phyloP scores from a whole-genome alignment of 2,888 invertebrate species.

The Acleris sparsana region DNA sequence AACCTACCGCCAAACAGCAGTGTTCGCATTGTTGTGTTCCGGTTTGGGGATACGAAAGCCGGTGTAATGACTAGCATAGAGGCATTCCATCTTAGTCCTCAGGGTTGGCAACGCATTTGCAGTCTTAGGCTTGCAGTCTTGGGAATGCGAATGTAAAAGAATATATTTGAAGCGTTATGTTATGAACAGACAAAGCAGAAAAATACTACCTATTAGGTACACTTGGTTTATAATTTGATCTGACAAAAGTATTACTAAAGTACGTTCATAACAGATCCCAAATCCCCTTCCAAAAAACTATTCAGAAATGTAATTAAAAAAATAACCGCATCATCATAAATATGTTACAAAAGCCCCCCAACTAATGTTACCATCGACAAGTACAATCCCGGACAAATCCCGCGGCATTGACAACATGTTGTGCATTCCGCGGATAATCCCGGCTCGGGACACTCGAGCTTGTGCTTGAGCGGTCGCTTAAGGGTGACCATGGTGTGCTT shows the following conservation, averaged over 20 bases:
- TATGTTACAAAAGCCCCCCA: conserved; percentile 14
- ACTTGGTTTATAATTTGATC: not conserved
- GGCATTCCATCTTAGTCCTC: too few relatives aligned
- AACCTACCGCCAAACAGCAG: too few relatives aligned
- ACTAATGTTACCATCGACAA: conserved; percentile 38
- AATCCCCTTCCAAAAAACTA: not conserved
- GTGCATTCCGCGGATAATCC: conserved; percentile 78
- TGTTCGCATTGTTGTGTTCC: too few relatives aligned
- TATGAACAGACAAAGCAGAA: too few relatives aligned
- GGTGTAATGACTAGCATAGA: too few relatives aligned
- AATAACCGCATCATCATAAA: conserved; percentile 33
- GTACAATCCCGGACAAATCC: conserved; percentile 44
- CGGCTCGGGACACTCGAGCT: conserved; percentile 62
- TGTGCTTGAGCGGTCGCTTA: conserved; percentile 43
- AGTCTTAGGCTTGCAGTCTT: too few relatives aligned
- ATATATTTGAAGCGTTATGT: too few relatives aligned
- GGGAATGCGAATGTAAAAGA: too few relatives aligned
- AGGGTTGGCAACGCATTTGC: too few relatives aligned
- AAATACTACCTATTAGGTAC: not conserved
- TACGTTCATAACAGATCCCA: not conserved
- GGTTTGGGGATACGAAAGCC: too few relatives aligned
- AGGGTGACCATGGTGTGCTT: conserved; percentile 50
- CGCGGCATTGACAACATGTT: conserved; percentile 71
- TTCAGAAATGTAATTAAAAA: conserved; percentile 6
- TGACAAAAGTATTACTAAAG: not conserved